phyloP scores from a whole-genome alignment of 2,888 invertebrate genomes.

The Matsumyia berberina region DNA sequence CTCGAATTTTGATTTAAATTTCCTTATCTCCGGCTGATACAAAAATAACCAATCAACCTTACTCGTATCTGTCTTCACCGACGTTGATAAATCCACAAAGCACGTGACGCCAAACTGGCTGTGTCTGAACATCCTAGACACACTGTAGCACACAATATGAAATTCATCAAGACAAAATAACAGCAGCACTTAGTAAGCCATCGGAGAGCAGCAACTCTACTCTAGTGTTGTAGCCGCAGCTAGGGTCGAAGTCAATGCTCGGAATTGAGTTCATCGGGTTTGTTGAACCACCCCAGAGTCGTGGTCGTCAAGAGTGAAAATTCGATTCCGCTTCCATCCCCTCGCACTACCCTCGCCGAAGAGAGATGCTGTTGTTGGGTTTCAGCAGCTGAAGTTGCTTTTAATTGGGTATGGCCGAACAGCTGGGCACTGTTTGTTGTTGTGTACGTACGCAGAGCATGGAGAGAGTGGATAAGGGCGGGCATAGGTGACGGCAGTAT shows the following conservation, averaged over 20 bases:
- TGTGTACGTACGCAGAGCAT: not conserved
- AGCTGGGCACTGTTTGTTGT: conserved; percentile 50
- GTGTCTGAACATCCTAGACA: conserved; percentile 13
- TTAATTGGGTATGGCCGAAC: conserved; percentile 66
- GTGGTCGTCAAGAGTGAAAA: conserved; percentile 72
- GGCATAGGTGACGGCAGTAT: conserved; percentile 48
- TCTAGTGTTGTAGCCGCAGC: conserved; percentile 36
- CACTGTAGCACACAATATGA: conserved; percentile 51
- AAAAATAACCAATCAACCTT: no score
- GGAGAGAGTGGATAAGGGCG: conserved; percentile 46
- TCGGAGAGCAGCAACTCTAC: conserved; percentile 28
- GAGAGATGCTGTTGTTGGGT: conserved; percentile 59
- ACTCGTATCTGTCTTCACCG: no score
- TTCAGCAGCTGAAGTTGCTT: conserved; percentile 62
- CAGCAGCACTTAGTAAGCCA: conserved; percentile 41
- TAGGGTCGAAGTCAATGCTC: conserved; percentile 75
- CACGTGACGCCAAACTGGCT: not conserved
- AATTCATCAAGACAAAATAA: conserved; percentile 39
- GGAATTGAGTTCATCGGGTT: conserved; percentile 73
- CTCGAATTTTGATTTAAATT: no score
- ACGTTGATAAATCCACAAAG: no score
- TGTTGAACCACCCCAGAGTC: conserved; percentile 67
- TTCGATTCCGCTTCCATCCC: conserved; percentile 51
- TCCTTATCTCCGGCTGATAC: no score
- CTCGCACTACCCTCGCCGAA: conserved; percentile 17